Percentiles rank a stretch among this genome's conserved stretches.
Conservation (phyloP, 2,113 vertebrate genomes). For the Perca fluviatilis region DNA sequence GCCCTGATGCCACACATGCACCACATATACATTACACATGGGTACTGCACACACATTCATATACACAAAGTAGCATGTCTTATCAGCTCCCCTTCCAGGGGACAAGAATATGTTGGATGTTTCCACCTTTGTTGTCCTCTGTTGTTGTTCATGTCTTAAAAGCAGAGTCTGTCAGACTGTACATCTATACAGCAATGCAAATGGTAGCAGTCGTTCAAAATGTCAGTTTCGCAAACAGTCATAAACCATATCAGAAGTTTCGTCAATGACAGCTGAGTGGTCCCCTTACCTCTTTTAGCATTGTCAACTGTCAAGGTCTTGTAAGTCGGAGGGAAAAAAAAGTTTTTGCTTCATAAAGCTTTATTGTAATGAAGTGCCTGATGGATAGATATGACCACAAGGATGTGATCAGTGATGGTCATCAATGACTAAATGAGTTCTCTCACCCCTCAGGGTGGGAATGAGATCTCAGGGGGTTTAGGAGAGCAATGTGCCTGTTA, state of each 20-base stretch:
- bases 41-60: not conserved
- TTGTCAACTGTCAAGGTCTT: slow-evolving; percentile 71
- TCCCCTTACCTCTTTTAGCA: slow-evolving; percentile 35
- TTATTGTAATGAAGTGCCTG: slow-evolving; percentile 80
- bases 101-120: slow-evolving; percentile 42
- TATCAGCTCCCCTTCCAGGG: slow-evolving; percentile 44
- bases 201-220: slow-evolving; percentile 41
- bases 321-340: slow-evolving; percentile 49
- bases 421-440: slow-evolving; percentile 83
- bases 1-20: slow-evolving; percentile 23
- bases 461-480: slow-evolving; percentile 72
- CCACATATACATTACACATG: slow-evolving; percentile 39
- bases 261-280: slow-evolving; percentile 46
- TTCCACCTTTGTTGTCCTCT: slow-evolving; percentile 50
- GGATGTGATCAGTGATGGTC: slow-evolving; percentile 79
- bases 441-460: slow-evolving; percentile 62
- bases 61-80: slow-evolving; percentile 30
- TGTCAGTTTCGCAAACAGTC: slow-evolving; percentile 56
- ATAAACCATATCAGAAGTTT: slow-evolving; percentile 56
- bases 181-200: slow-evolving; percentile 20
- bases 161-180: slow-evolving; percentile 52
- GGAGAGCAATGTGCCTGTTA: slow-evolving; percentile 78
- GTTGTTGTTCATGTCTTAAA: slow-evolving; percentile 58
- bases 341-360: slow-evolving; percentile 75
- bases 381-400: slow-evolving; percentile 76